phyloP scores from a whole-genome alignment of 2,113 vertebrate species.

The Vimba vimba region DNA sequence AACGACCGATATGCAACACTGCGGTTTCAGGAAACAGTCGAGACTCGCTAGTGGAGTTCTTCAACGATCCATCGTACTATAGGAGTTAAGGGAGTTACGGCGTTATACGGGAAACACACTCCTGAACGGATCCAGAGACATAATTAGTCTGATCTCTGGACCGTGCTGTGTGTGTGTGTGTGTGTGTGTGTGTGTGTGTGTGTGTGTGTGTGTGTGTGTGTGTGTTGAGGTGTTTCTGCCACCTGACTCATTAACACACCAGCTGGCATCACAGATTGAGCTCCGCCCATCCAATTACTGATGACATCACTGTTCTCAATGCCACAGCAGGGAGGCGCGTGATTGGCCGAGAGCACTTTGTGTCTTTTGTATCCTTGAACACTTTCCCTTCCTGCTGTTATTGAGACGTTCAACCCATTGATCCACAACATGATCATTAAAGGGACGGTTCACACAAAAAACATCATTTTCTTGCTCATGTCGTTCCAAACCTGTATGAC shows the following conservation, averaged over 20 bases:
- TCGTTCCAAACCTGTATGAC: background rate
- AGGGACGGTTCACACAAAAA: background rate
- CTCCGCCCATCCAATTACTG: slow-evolving; percentile 39
- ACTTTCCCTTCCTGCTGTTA: background rate
- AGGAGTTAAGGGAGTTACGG: too few species aligned
- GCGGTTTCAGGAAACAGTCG: too few species aligned
- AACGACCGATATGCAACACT: too few species aligned
- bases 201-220: background rate
- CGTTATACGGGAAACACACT: too few species aligned
- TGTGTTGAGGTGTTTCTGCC: slow-evolving; percentile 25
- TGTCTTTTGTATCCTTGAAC: background rate
- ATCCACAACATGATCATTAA: background rate
- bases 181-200: background rate
- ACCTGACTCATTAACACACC: slow-evolving; percentile 35
- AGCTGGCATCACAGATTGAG: slow-evolving; percentile 33
- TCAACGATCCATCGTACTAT: too few species aligned
- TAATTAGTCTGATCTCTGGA: too few species aligned
- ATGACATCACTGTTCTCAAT: slow-evolving; percentile 29
- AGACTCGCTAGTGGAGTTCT: too few species aligned
- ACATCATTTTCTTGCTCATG: background rate
- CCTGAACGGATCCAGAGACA: too few species aligned
- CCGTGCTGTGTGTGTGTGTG: background rate
- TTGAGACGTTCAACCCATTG: background rate
- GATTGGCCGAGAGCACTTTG: slow-evolving; percentile 2
- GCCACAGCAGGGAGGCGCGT: slow-evolving; percentile 2